Conservation (phyloP, 2,888 invertebrate genomes). For the Apoderus coryli region DNA sequence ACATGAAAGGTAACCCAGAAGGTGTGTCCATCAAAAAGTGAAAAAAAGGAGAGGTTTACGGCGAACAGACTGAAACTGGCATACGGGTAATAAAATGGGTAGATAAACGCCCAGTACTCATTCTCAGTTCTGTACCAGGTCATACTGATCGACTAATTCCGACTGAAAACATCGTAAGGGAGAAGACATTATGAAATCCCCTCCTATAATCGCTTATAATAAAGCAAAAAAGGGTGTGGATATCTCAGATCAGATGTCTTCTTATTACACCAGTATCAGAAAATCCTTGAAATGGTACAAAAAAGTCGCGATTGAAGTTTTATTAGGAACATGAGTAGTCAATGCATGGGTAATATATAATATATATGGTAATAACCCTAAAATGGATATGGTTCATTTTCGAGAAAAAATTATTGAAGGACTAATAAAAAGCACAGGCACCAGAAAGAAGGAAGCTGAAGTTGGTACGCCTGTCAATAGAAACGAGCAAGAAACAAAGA, state of each 20-base stretch:
- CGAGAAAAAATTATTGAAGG: constrained; percentile 3
- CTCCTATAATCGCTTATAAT: constrained; percentile 12
- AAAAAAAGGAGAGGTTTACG: constrained; percentile 13
- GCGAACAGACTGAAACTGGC: constrained; percentile 12
- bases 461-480: background rate
- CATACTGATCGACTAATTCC: constrained; percentile 9
- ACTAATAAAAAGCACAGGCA: constrained; percentile 1
- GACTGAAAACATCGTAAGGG: constrained; percentile 12
- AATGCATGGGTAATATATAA: background rate
- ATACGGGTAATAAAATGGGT: constrained; percentile 12
- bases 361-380: no score
- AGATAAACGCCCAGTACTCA: constrained; percentile 12
- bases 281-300: constrained; percentile 12
- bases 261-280: constrained; percentile 8
- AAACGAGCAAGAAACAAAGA: background rate
- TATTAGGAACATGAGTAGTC: constrained; percentile 7
- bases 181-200: constrained; percentile 13
- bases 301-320: constrained; percentile 10
- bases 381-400: constrained; percentile 4
- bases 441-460: no score
- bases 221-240: constrained; percentile 14
- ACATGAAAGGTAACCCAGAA: constrained; percentile 10
- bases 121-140: constrained; percentile 10
- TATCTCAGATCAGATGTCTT: constrained; percentile 10
- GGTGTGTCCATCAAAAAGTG: constrained; percentile 4